These are phyloP conservation scores for Deladenus siricidicola DNA, from an alignment of 2,888 invertebrate genomes.

Conservation along the genomic window DNA sequence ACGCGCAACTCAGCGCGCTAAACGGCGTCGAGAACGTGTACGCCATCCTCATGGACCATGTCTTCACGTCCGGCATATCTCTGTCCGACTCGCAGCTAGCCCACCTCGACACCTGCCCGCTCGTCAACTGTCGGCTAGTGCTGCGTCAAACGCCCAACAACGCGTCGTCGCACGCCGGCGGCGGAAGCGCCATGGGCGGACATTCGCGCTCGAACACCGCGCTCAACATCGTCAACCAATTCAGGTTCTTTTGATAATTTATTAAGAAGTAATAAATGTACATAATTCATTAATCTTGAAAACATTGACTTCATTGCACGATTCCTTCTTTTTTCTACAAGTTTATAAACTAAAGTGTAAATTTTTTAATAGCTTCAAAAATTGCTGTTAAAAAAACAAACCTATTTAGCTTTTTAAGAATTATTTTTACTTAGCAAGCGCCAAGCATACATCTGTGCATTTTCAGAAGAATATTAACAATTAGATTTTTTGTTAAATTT, in stretches of 20 bases:
- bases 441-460: too few relatives aligned
- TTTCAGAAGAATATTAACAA: too few relatives aligned
- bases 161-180: slow-evolving; percentile 1
- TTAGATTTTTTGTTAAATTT: too few relatives aligned
- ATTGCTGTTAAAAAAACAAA: too few relatives aligned
- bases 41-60: slow-evolving; percentile 45
- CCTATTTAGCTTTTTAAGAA: too few relatives aligned
- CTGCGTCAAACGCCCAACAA: slow-evolving; percentile 23
- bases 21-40: slow-evolving; percentile 43
- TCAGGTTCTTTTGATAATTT: slow-evolving; percentile 16
- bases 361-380: too few relatives aligned
- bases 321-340: too few relatives aligned
- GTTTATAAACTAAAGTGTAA: too few relatives aligned
- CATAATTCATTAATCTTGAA: background rate
- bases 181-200: slow-evolving; percentile 6
- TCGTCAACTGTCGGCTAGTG: slow-evolving; percentile 41
- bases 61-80: slow-evolving; percentile 32
- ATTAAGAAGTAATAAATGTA: background rate
- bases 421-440: too few relatives aligned
- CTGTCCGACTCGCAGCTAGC: slow-evolving; percentile 46
- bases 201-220: slow-evolving; percentile 11
- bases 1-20: background rate
- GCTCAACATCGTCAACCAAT: slow-evolving; percentile 29
- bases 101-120: slow-evolving; percentile 46
- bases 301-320: too few relatives aligned